A percentile compares a stretch with the other conserved stretches of the same genome.
Conservation (phyloP, 2,113 vertebrate genomes). For the Malurus elegans region DNA sequence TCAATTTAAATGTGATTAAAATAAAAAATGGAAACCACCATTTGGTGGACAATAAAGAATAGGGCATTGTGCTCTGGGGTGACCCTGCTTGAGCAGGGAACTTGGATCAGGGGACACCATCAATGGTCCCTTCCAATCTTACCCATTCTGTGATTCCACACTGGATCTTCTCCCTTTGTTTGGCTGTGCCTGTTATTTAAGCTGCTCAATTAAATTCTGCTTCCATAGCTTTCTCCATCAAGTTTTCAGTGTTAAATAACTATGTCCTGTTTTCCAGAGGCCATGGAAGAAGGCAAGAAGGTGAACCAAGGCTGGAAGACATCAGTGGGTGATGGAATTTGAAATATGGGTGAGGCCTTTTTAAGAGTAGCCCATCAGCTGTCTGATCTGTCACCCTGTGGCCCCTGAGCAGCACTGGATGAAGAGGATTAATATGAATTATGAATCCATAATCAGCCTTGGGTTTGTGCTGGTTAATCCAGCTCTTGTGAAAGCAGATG, state of each 20-base stretch:
- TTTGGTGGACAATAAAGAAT: neutral
- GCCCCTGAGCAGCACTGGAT: neutral
- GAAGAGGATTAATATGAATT: neutral
- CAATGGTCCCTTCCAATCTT: neutral
- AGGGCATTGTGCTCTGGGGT: no score
- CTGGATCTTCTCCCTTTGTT: neutral
- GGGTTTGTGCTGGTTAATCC: neutral
- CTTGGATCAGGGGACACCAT: neutral
- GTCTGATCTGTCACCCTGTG: neutral
- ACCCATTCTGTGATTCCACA: neutral
- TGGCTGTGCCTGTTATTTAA: neutral
- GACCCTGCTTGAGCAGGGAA: neutral
- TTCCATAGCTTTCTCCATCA: neutral
- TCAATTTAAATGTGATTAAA: neutral
- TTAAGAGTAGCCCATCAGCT: neutral
- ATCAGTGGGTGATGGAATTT: neutral
- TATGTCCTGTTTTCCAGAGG: neutral
- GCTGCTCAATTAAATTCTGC: neutral
- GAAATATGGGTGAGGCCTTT: neutral
- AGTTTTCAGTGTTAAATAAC: fast-evolving
- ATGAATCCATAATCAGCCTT: neutral
- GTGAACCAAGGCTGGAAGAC: neutral
- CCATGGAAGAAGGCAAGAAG: neutral
- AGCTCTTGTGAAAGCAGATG: neutral
- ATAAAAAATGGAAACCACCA: neutral